phyloP scores from a whole-genome alignment of 2,113 vertebrate genomes.

The Clarias gariepinus region DNA sequence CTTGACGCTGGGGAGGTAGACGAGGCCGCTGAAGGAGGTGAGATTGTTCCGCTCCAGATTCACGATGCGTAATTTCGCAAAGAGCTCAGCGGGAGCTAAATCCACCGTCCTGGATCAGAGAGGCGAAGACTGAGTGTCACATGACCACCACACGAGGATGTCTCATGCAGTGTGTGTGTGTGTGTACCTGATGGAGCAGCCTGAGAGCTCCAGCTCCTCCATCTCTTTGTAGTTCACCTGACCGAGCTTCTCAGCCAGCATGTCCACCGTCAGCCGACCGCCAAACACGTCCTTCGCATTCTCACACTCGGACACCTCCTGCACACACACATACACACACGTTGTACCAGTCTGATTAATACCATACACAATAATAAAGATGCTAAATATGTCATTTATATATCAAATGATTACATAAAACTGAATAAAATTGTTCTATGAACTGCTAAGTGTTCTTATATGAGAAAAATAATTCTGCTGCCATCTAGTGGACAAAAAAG shows the following conservation, averaged over 20 bases:
- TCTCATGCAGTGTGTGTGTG: too few relatives aligned
- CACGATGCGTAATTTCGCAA: conserved; percentile 70
- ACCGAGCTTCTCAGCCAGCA: conserved; percentile 80
- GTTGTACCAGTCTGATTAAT: not conserved
- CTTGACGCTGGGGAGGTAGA: conserved; percentile 81
- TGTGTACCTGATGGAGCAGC: conserved; percentile 78
- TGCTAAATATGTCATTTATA: too few relatives aligned
- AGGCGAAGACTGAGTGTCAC: not conserved
- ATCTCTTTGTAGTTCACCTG: conserved; percentile 79
- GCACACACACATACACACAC: not conserved
- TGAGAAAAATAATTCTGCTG: too few relatives aligned
- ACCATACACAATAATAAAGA: not conserved
- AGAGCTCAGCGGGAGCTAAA: conserved; percentile 74
- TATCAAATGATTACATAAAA: too few relatives aligned
- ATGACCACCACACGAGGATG: too few relatives aligned
- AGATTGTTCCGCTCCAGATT: conserved; percentile 85
- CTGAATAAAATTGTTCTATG: too few relatives aligned
- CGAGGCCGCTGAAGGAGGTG: conserved; percentile 80
- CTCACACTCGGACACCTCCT: conserved; percentile 79
- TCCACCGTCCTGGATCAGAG: conserved; percentile 70
- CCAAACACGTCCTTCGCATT: conserved; percentile 82
- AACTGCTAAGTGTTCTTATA: too few relatives aligned
- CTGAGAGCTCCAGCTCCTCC: conserved; percentile 75
- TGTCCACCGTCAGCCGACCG: conserved; percentile 79
- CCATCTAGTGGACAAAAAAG: too few relatives aligned